phyloP scores from a whole-genome alignment of 2,797 vertebrate species.

The Pipistrellus nathusii region DNA sequence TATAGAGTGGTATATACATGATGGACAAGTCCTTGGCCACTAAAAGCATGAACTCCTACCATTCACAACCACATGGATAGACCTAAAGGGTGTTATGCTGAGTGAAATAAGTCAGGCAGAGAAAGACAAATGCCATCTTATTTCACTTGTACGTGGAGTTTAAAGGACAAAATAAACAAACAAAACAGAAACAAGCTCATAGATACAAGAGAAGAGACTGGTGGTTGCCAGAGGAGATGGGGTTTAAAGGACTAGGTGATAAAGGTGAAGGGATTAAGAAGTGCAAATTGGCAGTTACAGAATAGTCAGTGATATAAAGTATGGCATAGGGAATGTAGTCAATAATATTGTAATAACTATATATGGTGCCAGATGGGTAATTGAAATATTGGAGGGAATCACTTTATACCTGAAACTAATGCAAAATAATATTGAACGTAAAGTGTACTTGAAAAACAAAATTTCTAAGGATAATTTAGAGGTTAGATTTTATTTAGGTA shows the following conservation, averaged over 20 bases:
- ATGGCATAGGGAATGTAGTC: background rate
- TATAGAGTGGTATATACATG: background rate
- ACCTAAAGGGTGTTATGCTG: background rate
- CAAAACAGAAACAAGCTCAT: background rate
- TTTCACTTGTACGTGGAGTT: background rate
- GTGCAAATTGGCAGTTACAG: background rate
- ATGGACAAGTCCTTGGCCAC: background rate
- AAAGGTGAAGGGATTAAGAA: background rate
- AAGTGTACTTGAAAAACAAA: background rate
- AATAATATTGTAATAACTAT: background rate
- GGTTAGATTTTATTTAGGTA: slow-evolving; percentile 6
- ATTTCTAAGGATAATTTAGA: background rate
- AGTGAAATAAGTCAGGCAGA: background rate
- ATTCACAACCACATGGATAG: background rate
- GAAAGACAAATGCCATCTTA: background rate
- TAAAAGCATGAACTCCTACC: background rate
- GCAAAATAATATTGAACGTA: background rate
- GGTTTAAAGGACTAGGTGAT: background rate
- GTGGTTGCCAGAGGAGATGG: background rate
- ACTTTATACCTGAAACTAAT: background rate
- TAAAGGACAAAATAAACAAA: background rate
- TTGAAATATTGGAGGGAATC: background rate
- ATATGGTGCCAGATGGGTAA: background rate
- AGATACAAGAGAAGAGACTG: background rate
- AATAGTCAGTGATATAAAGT: background rate